These are phyloP conservation scores for Acleris literana DNA, from an alignment of 2,888 invertebrate genomes.

Conservation along the genomic window DNA sequence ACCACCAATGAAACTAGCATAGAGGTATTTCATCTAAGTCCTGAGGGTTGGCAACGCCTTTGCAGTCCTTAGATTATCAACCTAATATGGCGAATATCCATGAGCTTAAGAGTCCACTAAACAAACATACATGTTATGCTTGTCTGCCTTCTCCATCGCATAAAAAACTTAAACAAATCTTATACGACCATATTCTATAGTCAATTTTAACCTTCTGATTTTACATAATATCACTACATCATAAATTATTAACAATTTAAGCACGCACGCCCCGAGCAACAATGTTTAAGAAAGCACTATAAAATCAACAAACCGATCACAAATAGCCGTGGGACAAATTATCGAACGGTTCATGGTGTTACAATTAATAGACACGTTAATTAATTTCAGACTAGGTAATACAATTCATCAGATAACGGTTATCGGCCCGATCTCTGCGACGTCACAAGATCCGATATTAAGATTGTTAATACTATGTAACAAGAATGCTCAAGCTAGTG, in stretches of 20 bases:
- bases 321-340: conserved; percentile 33
- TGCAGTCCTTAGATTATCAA: no score
- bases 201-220: no score
- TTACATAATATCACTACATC: not conserved
- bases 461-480: conserved; percentile 66
- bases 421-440: conserved; percentile 27
- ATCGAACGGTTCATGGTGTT: conserved; percentile 46
- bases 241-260: not conserved
- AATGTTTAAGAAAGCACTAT: not conserved
- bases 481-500: conserved; percentile 58
- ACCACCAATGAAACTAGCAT: no score
- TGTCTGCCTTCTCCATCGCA: no score
- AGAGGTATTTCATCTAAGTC: no score
- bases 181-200: not conserved
- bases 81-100: no score
- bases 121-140: no score
- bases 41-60: no score
- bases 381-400: conserved; percentile 65
- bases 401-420: conserved; percentile 42
- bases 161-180: not conserved
- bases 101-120: no score
- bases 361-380: conserved; percentile 62
- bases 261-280: not conserved
- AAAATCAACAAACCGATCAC: conserved; percentile 19
- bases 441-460: conserved; percentile 59